Evolutionary conservation across 2,797 vertebrate species (phyloP), one percentile per base, ranked within the genome.

Genomic region (Novumbra hubbsi): DNA sequence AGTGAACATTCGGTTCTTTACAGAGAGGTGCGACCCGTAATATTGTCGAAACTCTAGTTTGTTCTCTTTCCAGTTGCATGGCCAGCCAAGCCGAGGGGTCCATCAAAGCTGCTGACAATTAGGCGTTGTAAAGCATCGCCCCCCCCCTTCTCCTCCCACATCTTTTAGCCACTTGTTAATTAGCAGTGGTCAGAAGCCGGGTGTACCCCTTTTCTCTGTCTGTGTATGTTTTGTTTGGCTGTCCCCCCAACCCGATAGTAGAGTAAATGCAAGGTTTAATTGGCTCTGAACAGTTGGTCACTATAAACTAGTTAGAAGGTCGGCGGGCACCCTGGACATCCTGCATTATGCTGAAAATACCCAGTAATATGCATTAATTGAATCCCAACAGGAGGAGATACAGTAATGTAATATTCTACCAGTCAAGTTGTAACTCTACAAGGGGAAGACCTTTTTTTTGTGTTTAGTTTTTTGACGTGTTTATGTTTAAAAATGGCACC

Each of bases 251-350:
- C 55, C 55, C 21, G 21, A 60, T 21, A 60, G 19, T 21, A 24
- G 55, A 60, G 55, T 24, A 21, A 60, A 60, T 11, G 9, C 55
- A 24, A 24, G 21, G 24, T 27, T 57, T 57, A 24, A 60, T 60
- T 60, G 55, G 55, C 55, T 60, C 55, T n/a, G 52, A 55, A 55
- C 55, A 60, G 21, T 17, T 60, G 55, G 55, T 24, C 55, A 60
- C 55, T 60, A 24, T 60, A 60, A 24, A 60, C 12, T n/a, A 21
- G 21, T 60, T 60, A 60, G n/a, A 21, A 60, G 21, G 21, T 11
- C 8, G 55, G 19, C 24, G 55, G 55, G 55, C 19, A 17, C 55
- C 55, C 55, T 3, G 9, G 11, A 60, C 7, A 24, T 17, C 21
- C 55, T 4, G 11, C 24, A 60, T 24, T 24, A 60, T 57, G 55